phyloP scores from a whole-genome alignment of 2,888 invertebrate species.

The Apamea anceps region DNA sequence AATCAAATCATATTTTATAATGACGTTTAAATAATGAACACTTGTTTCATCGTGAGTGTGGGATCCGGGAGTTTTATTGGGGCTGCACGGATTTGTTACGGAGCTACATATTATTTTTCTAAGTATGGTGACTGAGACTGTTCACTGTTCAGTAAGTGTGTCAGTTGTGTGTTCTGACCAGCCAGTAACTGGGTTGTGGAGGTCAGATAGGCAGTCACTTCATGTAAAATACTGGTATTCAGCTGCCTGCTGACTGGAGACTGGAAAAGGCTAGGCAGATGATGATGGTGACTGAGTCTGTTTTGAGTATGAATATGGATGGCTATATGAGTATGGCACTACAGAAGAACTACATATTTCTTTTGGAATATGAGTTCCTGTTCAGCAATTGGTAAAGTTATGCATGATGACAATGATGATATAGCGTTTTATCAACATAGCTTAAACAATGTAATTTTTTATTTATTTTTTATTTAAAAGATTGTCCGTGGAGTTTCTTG shows the following conservation, averaged over 20 bases:
- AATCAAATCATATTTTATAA: slow-evolving; percentile 60
- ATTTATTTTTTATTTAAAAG: too few species aligned
- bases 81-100: neutral
- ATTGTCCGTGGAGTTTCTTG: too few species aligned
- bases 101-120: neutral
- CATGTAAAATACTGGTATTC: too few species aligned
- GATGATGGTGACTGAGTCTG: neutral
- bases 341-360: too few species aligned
- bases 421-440: neutral
- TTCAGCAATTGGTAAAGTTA: neutral
- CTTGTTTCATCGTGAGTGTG: slow-evolving; percentile 35
- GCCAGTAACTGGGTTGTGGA: too few species aligned
- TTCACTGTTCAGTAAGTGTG: too few species aligned
- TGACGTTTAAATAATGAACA: slow-evolving; percentile 53
- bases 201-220: too few species aligned
- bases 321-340: too few species aligned
- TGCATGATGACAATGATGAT: neutral
- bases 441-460: neutral
- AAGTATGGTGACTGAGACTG: neutral
- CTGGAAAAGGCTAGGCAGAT: too few species aligned
- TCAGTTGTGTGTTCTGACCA: too few species aligned
- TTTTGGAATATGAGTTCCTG: neutral
- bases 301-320: neutral
- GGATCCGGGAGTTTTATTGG: slow-evolving; percentile 5
- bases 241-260: too few species aligned